phyloP scores from a whole-genome alignment of 2,888 invertebrate species.

The Oegoconia quadripuncta region DNA sequence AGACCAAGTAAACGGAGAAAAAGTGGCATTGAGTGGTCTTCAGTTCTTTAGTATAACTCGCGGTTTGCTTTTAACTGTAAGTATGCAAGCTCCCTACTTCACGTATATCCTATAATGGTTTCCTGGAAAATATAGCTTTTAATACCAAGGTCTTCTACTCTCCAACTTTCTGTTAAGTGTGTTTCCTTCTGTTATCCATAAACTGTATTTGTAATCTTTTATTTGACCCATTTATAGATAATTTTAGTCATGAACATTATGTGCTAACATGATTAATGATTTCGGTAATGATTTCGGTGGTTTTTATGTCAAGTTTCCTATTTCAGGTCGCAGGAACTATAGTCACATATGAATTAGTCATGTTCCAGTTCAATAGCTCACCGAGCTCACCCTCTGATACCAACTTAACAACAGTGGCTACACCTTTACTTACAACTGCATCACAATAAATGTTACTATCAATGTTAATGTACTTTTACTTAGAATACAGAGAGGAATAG shows the following conservation, averaged over 20 bases:
- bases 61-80: conserved; percentile 77
- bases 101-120: too few species aligned
- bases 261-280: too few species aligned
- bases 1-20: conserved; percentile 81
- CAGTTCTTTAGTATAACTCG: conserved; percentile 80
- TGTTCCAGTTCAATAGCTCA: conserved; percentile 71
- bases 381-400: conserved; percentile 19
- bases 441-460: conserved; percentile 9
- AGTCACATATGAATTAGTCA: conserved; percentile 73
- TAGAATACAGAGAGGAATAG: not conserved
- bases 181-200: too few species aligned
- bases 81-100: conserved; percentile 27
- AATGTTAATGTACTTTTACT: not conserved
- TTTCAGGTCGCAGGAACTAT: conserved; percentile 68
- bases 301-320: not conserved
- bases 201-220: too few species aligned
- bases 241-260: not conserved
- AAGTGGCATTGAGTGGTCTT: conserved; percentile 75
- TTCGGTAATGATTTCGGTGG: too few species aligned
- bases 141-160: too few species aligned
- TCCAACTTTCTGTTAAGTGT: too few species aligned
- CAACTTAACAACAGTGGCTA: conserved; percentile 12
- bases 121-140: too few species aligned
- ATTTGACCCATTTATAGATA: too few species aligned
- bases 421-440: conserved; percentile 21